Evolutionary conservation across 2,113 vertebrate genomes (phyloP).

Genomic region (Bos javanicus): DNA sequence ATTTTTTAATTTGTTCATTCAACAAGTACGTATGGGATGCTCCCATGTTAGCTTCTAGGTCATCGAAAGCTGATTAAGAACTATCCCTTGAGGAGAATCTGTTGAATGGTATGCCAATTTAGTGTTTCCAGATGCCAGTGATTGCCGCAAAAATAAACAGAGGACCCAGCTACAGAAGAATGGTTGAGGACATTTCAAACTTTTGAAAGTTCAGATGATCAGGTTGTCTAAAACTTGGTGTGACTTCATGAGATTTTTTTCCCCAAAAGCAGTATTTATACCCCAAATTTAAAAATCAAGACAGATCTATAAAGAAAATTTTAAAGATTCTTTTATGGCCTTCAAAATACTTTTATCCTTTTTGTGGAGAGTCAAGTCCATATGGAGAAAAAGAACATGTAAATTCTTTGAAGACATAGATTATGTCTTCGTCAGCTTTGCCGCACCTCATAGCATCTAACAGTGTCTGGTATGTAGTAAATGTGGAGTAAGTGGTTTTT

Average conservation of each 20-base stretch:
- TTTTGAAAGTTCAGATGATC: conserved; percentile 21
- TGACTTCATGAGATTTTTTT: neutral
- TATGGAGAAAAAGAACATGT: neutral
- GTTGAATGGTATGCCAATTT: neutral
- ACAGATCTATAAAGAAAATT: neutral
- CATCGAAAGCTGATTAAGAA: neutral
- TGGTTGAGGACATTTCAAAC: neutral
- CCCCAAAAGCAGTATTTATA: neutral
- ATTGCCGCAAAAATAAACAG: conserved; percentile 12
- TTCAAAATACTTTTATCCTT: neutral
- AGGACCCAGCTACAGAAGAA: neutral
- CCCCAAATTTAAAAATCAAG: neutral
- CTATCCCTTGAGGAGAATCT: neutral
- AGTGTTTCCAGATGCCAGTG: neutral
- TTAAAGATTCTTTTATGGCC: neutral
- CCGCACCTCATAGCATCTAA: neutral
- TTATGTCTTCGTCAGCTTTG: neutral
- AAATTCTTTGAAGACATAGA: neutral
- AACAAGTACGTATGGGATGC: neutral
- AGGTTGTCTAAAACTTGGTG: neutral
- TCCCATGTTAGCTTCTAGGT: neutral
- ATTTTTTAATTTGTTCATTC: conserved; percentile 8
- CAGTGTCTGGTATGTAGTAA: neutral
- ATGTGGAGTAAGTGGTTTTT: neutral
- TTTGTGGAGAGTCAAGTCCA: neutral